Base-by-base conservation (phyloP, 2,888 invertebrate species). In the Dasypolia templi region DNA sequence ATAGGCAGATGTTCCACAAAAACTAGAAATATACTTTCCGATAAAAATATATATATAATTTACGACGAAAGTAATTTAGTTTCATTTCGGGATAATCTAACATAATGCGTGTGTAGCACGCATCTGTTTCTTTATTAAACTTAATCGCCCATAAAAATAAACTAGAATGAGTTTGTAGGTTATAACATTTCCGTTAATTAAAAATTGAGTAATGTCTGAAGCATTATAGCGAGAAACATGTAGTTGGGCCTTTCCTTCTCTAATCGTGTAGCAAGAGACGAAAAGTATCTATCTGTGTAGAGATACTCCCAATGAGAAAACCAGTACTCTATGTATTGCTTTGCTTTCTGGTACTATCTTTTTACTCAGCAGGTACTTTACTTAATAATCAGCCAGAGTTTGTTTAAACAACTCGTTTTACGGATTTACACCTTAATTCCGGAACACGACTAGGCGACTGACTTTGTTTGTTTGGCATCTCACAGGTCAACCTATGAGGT, bases 111-210 rank as follows among this genome's bases (percentile, higher is more conserved):
- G 75, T 79, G 62, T 81, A 70, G 46, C 79, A 70, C 75, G 75
- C 75, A 75, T 58, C 62, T 14, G 51, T 70, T 67, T 66, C 65
- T 66, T 53, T 81, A 63, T 70, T 55, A 65, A 74, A 80, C 39
- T 51, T 65, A 80, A 75, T 75, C n/a, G 56, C 58, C 56, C 56
- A 70, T 75, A 75, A 81, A 79, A 81, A 70, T 0, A 55, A 79
- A 67, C 62, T 35, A 66, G n/a, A 75, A 75, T 69, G 65, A 75
- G 69, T 65, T 80, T 51, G 64, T 80, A 69, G 64, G 44, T 74
- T 79, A 63, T 77, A 79, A 77, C 74, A 73, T 79, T 73, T 78
- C 62, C 74, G 65, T 58, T 58, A 63, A 67, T 79, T 73, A 66
- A 67, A 66, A 58, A 53, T 22, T 66, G 14, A 51, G 55, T 56